Percentiles rank a stretch among this genome's conserved stretches.
phyloP scores from a whole-genome alignment of 2,113 vertebrate genomes.

The Mirza zaza region DNA sequence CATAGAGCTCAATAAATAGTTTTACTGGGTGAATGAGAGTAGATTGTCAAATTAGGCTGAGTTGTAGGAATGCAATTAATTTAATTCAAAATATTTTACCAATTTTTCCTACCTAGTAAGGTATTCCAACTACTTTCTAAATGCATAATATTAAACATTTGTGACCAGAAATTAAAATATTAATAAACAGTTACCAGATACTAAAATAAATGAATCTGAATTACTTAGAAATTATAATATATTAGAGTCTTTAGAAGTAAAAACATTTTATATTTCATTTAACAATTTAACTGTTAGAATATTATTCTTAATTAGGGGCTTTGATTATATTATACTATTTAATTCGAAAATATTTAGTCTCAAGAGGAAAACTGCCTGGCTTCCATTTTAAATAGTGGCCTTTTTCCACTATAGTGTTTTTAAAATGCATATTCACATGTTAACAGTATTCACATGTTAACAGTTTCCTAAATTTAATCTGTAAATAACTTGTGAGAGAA shows the following conservation, averaged over 20 bases:
- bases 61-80: background rate
- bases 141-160: conserved; percentile 23
- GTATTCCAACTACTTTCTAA: conserved; percentile 17
- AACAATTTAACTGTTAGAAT: conserved; percentile 34
- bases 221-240: conserved; percentile 20
- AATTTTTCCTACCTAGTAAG: background rate
- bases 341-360: conserved; percentile 42
- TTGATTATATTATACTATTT: conserved; percentile 5
- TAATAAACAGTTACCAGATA: conserved; percentile 20
- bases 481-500: conserved; percentile 45
- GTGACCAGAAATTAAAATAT: conserved; percentile 27
- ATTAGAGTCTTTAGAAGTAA: background rate
- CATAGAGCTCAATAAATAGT: background rate
- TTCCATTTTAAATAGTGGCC: conserved; percentile 44
- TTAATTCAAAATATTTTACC: background rate
- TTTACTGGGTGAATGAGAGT: background rate
- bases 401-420: conserved; percentile 31
- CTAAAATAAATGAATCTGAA: conserved; percentile 32
- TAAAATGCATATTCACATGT: background rate
- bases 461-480: conserved; percentile 40
- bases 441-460: background rate
- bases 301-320: conserved; percentile 41
- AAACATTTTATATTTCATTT: conserved; percentile 5
- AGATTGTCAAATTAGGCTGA: background rate
- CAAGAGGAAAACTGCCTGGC: conserved; percentile 35